Base-by-base conservation (phyloP, 2,797 vertebrate species). In the Eleutherodactylus coqui region DNA sequence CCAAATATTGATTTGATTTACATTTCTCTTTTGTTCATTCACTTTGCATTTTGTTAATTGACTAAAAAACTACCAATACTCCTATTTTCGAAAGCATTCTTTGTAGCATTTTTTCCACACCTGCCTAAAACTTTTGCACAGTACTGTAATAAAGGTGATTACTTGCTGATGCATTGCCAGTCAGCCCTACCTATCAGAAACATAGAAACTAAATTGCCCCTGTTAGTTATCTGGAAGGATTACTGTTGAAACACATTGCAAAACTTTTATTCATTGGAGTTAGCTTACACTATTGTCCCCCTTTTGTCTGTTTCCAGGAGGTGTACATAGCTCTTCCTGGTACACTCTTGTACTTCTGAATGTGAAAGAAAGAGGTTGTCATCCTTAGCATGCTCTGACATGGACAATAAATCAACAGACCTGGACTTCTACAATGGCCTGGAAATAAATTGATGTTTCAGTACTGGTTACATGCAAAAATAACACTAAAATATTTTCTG, bases 261-360 rank as follows among this genome's bases (percentile, higher is more conserved):
- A 60, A 78, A 78, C 80, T 27, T 76, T 47, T 78, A 55, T 78
- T 49, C 21, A 13, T 51, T 58, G 27, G 79, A 51, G 82, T 86
- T 29, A 83, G 24, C 29, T 43, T 58, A 77, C 17, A 19, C 3
- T 24, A 53, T 11, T 24, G 47, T 82, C 70, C 47, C 60, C n/a
- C n/a, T 78, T 76, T 76, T 83, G 73, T 87, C 11, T 78, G 47
- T 58, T 45, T 70, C 85, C 80, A 87, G 73, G 62, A 72, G 80
- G 36, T 78, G 53, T 13, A 51, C 36, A 49, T 27, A 34, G 38
- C 60, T 70, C 21, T 36, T 86, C 73, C 85, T 77, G 70, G 16
- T 82, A 76, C 14, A 32, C 34, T 58, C 62, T 67, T 82, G 43
- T 51, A 41, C 49, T 70, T 14, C 19, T 82, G 16, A 45, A 55